Conservation (phyloP, 2,888 invertebrate genomes). For the Steinernema scapterisci region DNA sequence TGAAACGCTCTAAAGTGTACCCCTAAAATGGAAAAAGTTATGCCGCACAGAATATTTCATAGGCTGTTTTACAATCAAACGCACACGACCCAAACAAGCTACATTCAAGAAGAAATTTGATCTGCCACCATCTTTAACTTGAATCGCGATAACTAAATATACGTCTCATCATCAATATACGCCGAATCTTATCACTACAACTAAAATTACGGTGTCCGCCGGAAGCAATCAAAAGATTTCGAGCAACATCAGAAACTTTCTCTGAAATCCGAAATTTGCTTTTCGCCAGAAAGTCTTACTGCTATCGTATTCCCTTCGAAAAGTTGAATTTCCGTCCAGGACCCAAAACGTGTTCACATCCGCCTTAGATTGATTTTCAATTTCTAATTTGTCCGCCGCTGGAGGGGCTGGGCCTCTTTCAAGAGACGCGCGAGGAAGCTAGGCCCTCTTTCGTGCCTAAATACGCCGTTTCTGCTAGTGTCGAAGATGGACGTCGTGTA, state of each 20-base stretch:
- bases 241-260: neutral
- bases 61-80: too few relatives aligned
- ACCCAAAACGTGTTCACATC: neutral
- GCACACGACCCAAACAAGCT: too few relatives aligned
- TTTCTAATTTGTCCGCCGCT: neutral
- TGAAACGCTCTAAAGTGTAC: too few relatives aligned
- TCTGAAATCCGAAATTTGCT: neutral
- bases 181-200: too few relatives aligned
- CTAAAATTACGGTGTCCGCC: too few relatives aligned
- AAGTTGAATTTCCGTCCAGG: constrained; percentile 21
- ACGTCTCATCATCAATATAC: too few relatives aligned
- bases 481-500: constrained; percentile 36
- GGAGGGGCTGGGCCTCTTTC: neutral
- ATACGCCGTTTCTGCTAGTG: neutral
- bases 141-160: too few relatives aligned
- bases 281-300: neutral
- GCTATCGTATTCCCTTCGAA: neutral
- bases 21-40: too few relatives aligned
- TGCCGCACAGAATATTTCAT: too few relatives aligned
- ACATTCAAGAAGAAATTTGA: too few relatives aligned
- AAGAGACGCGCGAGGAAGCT: neutral
- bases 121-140: too few relatives aligned
- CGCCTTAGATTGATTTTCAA: constrained; percentile 15
- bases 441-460: neutral
- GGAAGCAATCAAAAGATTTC: too few relatives aligned